These are phyloP conservation scores for Xiphydria camelus DNA, from an alignment of 2,888 invertebrate genomes.

Conservation along the genomic window DNA sequence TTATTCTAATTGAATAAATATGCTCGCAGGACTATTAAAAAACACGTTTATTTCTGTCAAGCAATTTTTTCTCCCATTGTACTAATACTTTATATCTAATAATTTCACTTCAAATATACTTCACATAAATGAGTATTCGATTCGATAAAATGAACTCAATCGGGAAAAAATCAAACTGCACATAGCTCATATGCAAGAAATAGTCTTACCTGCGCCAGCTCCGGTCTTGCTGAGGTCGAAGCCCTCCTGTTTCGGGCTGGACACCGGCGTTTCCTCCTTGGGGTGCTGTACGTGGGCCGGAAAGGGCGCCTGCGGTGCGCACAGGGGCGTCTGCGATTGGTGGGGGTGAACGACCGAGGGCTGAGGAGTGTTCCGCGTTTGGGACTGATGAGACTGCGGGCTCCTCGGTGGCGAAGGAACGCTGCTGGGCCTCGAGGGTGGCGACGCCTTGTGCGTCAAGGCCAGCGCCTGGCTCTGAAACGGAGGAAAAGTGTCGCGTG, in stretches of 20 bases:
- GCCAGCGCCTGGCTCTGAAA: constrained; percentile 71
- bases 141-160: no score
- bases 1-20: no score
- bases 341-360: constrained; percentile 26
- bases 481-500: constrained; percentile 32
- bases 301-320: constrained; percentile 59
- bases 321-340: constrained; percentile 57
- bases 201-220: constrained; percentile 66
- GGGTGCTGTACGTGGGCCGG: constrained; percentile 47
- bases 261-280: constrained; percentile 49
- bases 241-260: constrained; percentile 68
- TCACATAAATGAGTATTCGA: no score
- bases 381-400: constrained; percentile 48
- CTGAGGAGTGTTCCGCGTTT: constrained; percentile 13
- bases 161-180: no score
- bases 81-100: no score
- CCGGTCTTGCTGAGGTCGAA: constrained; percentile 65
- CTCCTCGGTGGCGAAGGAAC: constrained; percentile 53
- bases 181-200: no score
- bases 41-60: no score
- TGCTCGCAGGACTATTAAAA: no score
- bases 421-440: constrained; percentile 56
- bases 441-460: constrained; percentile 64
- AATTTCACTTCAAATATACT: no score
- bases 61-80: no score